Evolutionary conservation across 2,113 vertebrate species (phyloP).

Genomic region (Thamnaconus septentrionalis): DNA sequence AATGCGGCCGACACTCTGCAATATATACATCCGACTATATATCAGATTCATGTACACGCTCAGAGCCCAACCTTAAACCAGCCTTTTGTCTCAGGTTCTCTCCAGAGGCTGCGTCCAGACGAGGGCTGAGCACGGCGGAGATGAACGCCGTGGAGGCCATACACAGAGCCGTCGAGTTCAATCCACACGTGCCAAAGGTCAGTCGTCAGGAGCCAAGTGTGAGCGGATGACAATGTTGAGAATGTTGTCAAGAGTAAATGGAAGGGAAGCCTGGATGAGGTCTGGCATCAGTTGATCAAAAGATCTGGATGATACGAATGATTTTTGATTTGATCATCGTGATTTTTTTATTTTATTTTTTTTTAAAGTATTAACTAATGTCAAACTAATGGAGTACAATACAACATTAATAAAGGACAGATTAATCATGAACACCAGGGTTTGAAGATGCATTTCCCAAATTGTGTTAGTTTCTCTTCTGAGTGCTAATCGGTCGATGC

Average conservation of each 20-base stretch:
- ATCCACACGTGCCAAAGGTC: slow-evolving; percentile 99
- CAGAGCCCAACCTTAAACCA: neutral
- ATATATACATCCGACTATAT: too few relatives aligned
- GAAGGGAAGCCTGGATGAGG: neutral
- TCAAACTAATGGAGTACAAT: too few relatives aligned
- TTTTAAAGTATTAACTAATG: neutral
- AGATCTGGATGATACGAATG: too few relatives aligned
- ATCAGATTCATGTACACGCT: too few relatives aligned
- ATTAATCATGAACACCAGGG: too few relatives aligned
- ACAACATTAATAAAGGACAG: too few relatives aligned
- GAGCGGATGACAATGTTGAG: neutral
- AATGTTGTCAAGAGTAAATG: neutral
- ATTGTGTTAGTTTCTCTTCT: too few relatives aligned
- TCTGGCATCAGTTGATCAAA: too few relatives aligned
- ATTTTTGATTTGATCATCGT: too few relatives aligned
- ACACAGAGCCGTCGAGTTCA: slow-evolving; percentile 99
- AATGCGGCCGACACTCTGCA: too few relatives aligned
- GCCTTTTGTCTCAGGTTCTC: slow-evolving; percentile 83
- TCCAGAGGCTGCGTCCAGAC: slow-evolving; percentile 93
- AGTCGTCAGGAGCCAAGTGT: slow-evolving; percentile 28
- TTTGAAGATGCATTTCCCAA: too few relatives aligned
- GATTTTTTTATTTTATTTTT: neutral
- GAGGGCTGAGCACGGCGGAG: slow-evolving; percentile 97
- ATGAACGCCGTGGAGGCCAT: slow-evolving; percentile 99
- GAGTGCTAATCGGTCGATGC: too few relatives aligned